Evolutionary conservation across 2,888 invertebrate species (phyloP).

Genomic region (Rotaria macrura): DNA sequence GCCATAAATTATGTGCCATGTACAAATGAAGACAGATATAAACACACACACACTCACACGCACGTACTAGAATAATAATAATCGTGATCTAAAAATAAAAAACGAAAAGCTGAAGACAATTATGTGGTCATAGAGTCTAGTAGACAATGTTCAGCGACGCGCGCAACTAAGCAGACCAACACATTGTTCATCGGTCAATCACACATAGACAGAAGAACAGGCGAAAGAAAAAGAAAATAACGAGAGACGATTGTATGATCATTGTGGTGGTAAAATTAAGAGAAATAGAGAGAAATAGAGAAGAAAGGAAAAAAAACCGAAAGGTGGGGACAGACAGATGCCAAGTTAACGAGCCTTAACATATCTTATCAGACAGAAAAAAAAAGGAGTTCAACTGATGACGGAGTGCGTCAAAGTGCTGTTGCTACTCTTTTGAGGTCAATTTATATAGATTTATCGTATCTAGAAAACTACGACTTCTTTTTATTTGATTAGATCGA

Average conservation of each 20-base stretch:
- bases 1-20: conserved; percentile 2
- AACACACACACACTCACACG: background rate
- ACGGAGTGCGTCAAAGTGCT: background rate
- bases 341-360: background rate
- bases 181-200: conserved; percentile 22
- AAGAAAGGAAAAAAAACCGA: background rate
- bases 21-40: background rate
- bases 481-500: background rate
- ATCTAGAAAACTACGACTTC: background rate
- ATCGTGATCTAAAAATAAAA: background rate
- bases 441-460: too few species aligned
- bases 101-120: background rate
- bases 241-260: background rate
- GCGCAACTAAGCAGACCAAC: background rate
- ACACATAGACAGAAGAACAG: background rate
- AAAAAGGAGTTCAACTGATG: background rate
- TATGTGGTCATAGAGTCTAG: background rate
- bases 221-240: background rate
- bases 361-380: background rate
- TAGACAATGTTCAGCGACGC: background rate
- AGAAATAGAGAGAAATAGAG: background rate
- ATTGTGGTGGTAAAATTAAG: background rate
- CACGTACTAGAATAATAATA: background rate
- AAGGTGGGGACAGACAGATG: background rate
- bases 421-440: background rate